Evolutionary conservation across 2,888 invertebrate species (phyloP).

Genomic region (Eubasilissa splendida): DNA sequence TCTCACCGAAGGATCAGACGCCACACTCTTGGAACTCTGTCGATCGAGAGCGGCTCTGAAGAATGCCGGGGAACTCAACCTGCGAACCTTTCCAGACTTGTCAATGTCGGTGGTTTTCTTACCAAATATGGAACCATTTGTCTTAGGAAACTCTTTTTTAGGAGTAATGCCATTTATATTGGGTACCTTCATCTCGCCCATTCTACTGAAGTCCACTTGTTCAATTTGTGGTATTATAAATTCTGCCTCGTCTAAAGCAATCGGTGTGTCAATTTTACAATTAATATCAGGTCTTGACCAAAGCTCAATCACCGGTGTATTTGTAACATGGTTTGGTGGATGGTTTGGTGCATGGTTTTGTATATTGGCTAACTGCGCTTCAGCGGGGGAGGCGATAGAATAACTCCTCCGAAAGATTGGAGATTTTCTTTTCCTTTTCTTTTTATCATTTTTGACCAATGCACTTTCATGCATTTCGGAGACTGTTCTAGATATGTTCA

Average conservation of each 20-base stretch:
- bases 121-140: conserved; percentile 69
- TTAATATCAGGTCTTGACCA: conserved; percentile 66
- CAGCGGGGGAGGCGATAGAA: conserved; percentile 50
- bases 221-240: conserved; percentile 71
- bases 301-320: conserved; percentile 63
- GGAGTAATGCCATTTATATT: conserved; percentile 58
- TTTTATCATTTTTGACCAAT: conserved; percentile 63
- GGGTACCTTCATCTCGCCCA: conserved; percentile 47
- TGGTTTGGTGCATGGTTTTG: conserved; percentile 25
- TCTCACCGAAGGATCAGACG: neutral
- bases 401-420: conserved; percentile 58
- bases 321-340: neutral
- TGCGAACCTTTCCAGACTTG: conserved; percentile 71
- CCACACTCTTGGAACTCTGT: conserved; percentile 66
- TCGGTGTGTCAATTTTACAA: conserved; percentile 69
- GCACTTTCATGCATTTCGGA: conserved; percentile 59
- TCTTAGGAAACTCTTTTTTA: conserved; percentile 66
- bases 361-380: conserved; percentile 22
- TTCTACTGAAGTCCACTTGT: conserved; percentile 66
- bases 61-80: conserved; percentile 75
- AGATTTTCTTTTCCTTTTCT: conserved; percentile 70
- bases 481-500: conserved; percentile 70
- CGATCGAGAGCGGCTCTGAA: conserved; percentile 72
- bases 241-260: conserved; percentile 73
- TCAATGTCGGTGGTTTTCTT: conserved; percentile 65